Conservation (phyloP, 53 echinoderm and acorn worm genomes). For the Holothuria scabra region DNA sequence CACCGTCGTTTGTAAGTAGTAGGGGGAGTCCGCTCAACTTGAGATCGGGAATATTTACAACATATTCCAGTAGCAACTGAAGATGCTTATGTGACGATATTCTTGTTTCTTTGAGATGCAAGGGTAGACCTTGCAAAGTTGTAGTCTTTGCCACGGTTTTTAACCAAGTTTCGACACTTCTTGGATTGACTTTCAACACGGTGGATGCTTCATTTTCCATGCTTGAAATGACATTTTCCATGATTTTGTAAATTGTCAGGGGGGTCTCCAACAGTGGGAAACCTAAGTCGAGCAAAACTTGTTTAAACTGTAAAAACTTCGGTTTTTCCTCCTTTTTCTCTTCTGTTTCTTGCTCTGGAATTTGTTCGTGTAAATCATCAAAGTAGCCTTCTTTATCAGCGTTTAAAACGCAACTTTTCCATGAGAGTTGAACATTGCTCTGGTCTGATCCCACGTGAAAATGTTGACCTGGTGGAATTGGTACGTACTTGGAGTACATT, state of each 20-base stretch:
- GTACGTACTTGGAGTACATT: neutral
- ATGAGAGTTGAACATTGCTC: neutral
- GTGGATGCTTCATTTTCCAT: neutral
- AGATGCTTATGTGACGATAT: neutral
- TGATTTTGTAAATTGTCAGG: neutral
- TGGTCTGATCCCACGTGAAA: too few relatives aligned
- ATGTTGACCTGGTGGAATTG: neutral
- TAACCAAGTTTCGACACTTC: neutral
- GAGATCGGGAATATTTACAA: neutral
- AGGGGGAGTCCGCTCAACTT: neutral
- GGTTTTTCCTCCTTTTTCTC: too few relatives aligned
- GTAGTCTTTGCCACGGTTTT: neutral
- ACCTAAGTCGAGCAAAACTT: neutral
- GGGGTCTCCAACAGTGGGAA: constrained; percentile 11
- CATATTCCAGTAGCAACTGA: neutral
- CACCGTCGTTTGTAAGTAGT: constrained; percentile 7
- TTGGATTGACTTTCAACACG: neutral
- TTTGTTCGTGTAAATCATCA: neutral
- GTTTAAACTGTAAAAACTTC: neutral
- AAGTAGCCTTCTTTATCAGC: constrained; percentile 8
- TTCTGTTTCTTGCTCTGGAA: neutral
- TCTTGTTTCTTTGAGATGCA: neutral
- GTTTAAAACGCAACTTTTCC: constrained; percentile 17
- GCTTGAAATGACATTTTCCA: neutral
- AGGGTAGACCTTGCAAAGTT: neutral